phyloP scores from a whole-genome alignment of 2,888 invertebrate genomes.

The Cerceris ruficornis region DNA sequence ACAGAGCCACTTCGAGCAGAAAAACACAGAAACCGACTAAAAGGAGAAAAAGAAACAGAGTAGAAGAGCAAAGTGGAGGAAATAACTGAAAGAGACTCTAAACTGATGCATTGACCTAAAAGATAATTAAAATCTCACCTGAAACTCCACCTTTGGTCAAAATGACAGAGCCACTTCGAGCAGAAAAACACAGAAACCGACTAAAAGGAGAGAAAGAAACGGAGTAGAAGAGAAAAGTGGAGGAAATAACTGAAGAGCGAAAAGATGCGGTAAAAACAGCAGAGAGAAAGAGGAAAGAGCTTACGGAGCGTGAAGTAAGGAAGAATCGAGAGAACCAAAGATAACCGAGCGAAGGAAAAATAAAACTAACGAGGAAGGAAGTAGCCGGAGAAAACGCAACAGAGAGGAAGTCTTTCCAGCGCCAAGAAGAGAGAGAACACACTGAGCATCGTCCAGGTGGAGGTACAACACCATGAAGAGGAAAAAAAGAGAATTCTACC shows the following conservation, averaged over 20 bases:
- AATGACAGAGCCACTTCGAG: too few species aligned
- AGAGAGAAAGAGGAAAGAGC: not conserved
- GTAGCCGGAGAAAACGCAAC: not conserved
- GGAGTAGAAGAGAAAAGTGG: too few species aligned
- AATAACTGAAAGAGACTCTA: not conserved
- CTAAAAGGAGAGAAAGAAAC: too few species aligned
- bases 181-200: too few species aligned
- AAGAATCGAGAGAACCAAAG: not conserved
- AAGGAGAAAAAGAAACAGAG: too few species aligned
- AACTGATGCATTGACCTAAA: not conserved
- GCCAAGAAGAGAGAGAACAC: not conserved
- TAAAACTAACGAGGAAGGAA: not conserved
- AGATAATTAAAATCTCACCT: too few species aligned
- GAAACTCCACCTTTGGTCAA: too few species aligned
- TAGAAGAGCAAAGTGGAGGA: too few species aligned
- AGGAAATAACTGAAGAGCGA: too few species aligned
- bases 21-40: too few species aligned
- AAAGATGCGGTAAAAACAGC: not conserved
- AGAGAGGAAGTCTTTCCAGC: not conserved
- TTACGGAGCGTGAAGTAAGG: not conserved
- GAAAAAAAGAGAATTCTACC: constrained; percentile 1
- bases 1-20: too few species aligned
- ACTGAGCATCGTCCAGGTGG: constrained; percentile 21
- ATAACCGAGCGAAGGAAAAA: not conserved
- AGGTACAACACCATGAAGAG: constrained; percentile 38